These are phyloP conservation scores for Spilosoma lubricipeda DNA, from an alignment of 2,888 invertebrate species.

Conservation along the genomic window DNA sequence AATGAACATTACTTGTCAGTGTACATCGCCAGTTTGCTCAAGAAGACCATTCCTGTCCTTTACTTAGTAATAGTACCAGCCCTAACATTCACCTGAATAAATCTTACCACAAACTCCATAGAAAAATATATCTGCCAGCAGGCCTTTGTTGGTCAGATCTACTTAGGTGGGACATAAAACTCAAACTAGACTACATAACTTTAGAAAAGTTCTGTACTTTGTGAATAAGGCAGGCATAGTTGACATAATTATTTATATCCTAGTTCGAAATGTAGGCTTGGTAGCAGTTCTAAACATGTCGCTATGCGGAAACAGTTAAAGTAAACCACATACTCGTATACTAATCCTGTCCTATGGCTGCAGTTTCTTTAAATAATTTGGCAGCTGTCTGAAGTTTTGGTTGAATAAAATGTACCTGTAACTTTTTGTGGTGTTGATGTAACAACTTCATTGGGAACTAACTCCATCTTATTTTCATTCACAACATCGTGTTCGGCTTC, in stretches of 20 bases:
- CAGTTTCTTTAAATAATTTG: constrained; percentile 29
- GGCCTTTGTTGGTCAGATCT: too few species aligned
- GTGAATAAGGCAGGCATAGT: background rate
- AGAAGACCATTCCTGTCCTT: too few species aligned
- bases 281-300: background rate
- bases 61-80: too few species aligned
- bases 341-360: constrained; percentile 10
- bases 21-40: too few species aligned
- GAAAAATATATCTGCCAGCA: too few species aligned
- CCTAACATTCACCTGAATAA: too few species aligned
- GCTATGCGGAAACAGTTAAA: background rate
- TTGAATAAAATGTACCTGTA: constrained; percentile 51
- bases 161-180: too few species aligned
- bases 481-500: constrained; percentile 56
- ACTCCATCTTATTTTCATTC: constrained; percentile 60
- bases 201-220: background rate
- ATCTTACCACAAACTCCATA: too few species aligned
- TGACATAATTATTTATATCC: background rate
- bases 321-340: background rate
- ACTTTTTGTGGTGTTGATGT: constrained; percentile 78
- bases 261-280: background rate
- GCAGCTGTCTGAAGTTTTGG: constrained; percentile 36
- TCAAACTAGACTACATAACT: too few species aligned
- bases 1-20: background rate
- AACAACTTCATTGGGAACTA: constrained; percentile 59